Percentiles rank a stretch among this genome's conserved stretches.
phyloP scores from a whole-genome alignment of 2,113 vertebrate species.

The Brachirus orientalis region DNA sequence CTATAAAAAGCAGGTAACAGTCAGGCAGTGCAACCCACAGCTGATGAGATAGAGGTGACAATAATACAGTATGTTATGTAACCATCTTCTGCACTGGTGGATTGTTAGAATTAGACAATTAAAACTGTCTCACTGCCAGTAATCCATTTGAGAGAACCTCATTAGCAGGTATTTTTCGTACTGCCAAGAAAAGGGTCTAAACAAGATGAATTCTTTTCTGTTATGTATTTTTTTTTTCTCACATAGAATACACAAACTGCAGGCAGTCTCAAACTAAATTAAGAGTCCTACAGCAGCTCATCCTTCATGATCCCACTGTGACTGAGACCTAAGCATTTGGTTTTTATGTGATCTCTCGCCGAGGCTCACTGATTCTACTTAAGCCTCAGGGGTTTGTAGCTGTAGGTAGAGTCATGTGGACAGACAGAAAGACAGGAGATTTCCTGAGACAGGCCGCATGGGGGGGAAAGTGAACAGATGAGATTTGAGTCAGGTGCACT shows the following conservation, averaged over 20 bases:
- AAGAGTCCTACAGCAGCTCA: slow-evolving; percentile 6
- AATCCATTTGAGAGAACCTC: neutral
- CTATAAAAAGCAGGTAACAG: slow-evolving; percentile 25
- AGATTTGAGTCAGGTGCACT: slow-evolving; percentile 67
- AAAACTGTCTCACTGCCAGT: neutral
- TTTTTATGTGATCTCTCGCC: neutral
- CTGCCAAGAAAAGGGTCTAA: neutral
- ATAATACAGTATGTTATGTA: slow-evolving; percentile 6
- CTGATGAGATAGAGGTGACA: slow-evolving; percentile 36
- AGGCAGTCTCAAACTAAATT: neutral
- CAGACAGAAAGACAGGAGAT: too few relatives aligned
- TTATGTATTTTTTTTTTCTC: too few relatives aligned
- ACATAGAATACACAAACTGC: too few relatives aligned
- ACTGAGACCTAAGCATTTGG: too few relatives aligned
- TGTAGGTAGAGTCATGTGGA: slow-evolving; percentile 26
- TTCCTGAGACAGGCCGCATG: slow-evolving; percentile 28
- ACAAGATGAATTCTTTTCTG: too few relatives aligned
- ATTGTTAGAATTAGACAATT: slow-evolving; percentile 1
- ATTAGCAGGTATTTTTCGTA: slow-evolving; percentile 3
- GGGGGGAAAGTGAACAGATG: slow-evolving; percentile 56
- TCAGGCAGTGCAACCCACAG: slow-evolving; percentile 11
- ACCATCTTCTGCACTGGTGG: slow-evolving; percentile 15
- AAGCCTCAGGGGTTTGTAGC: slow-evolving; percentile 18
- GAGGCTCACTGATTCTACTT: slow-evolving; percentile 7
- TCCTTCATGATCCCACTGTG: slow-evolving; percentile 17